Evolutionary conservation across 2,113 vertebrate species (phyloP).

Genomic region (Malurus melanocephalus): DNA sequence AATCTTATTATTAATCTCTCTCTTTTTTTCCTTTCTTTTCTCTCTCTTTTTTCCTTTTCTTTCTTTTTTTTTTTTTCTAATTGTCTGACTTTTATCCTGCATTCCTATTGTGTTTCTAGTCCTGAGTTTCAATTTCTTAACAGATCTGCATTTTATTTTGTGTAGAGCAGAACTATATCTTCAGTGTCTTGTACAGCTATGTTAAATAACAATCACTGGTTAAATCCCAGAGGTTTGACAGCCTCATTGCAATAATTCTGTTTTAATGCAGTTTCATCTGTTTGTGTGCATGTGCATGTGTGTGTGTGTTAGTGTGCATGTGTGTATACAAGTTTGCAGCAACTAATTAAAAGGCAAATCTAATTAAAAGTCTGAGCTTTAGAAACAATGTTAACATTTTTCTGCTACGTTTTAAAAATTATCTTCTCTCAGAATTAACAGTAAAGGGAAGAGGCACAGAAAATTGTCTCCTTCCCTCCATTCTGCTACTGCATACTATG

Average conservation of each 20-base stretch:
- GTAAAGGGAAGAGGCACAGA: not conserved
- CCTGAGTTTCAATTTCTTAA: not conserved
- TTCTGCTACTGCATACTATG: fast-evolving
- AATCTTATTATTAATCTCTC: not conserved
- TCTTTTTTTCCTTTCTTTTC: too few species aligned
- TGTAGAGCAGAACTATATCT: not conserved
- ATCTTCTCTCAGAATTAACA: not conserved
- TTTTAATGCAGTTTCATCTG: not conserved
- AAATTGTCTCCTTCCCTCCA: not conserved
- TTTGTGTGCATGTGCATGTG: not conserved
- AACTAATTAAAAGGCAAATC: not conserved
- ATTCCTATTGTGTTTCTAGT: not conserved
- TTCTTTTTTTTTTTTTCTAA: too few species aligned
- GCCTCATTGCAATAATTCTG: not conserved
- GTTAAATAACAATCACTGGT: not conserved
- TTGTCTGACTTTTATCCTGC: not conserved
- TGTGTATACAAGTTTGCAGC: not conserved
- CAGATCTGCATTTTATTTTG: not conserved
- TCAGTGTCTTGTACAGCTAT: not conserved
- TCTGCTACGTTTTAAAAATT: not conserved
- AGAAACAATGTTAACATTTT: not conserved
- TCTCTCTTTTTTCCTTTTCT: fast-evolving
- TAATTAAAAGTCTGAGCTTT: not conserved
- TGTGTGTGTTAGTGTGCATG: too few species aligned
- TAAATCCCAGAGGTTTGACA: not conserved